Evolutionary conservation across 1,140 invertebrate species (phyloP), one percentile per base, ranked within the genome.

Genomic region (Orchestia grillus): DNA sequence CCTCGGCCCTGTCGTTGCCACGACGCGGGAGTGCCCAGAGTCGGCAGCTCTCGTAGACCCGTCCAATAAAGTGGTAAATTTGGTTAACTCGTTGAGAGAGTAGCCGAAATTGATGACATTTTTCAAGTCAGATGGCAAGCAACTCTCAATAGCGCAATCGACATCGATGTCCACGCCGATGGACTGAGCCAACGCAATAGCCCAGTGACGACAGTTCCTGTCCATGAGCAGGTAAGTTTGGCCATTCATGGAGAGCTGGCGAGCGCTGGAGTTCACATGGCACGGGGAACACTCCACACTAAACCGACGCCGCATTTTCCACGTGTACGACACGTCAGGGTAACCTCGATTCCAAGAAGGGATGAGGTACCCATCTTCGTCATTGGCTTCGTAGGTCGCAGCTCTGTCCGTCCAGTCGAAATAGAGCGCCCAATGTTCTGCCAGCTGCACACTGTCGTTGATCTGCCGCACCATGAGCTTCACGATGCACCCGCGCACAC

Each of bases 181-280:
- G 36, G 41, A 1, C 3, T 15, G 0, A 40, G 92, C 92, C 43
- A 94, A 44, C 40, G 43, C 92, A n/a, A 94, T 45, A n/a, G 92
- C 92, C 92, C 92, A 94, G 44, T 94, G 92, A n/a, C 47, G 92
- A 94, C 92, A 94, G 92, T 94, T 94, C 23, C 92, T 44, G 44
- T 45, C 92, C 0, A 44, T 94, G 0, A 94, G 44, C 23, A 94
- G 44, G 92, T 94, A 94, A 40, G 92, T 42, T 47, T 45, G 44
- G 92, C 92, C 92, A 44, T 94, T 94, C 44, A 94, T 44, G 44
- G 92, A 94, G 3, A 94, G 41, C 11, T 47, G 43, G 19, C 92
- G 92, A 44, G 92, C 92, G 40, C 11, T 45, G 3, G 92, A 94
- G 44, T 94, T 94, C 41, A 94, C 44, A 40, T 94, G 92, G 11